phyloP scores from a whole-genome alignment of 1,140 invertebrate genomes.

The Antheraea mylitta region DNA sequence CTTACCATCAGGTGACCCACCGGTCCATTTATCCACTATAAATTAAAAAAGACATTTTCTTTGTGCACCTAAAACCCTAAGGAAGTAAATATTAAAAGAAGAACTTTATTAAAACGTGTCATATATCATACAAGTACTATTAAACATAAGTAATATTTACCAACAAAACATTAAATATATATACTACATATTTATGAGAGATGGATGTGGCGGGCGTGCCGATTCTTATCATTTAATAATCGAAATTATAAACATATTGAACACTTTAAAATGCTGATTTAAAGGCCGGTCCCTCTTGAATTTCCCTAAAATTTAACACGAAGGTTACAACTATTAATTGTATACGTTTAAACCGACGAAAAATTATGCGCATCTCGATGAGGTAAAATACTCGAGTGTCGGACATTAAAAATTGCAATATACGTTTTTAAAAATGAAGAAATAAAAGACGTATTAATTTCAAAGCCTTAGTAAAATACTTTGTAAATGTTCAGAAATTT shows the following conservation, averaged over 20 bases:
- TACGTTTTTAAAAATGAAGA: background rate
- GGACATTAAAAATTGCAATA: background rate
- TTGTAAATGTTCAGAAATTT: too few relatives aligned
- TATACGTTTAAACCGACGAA: background rate
- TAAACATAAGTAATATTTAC: background rate
- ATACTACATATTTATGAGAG: background rate
- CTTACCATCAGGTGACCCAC: too few relatives aligned
- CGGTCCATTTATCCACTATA: too few relatives aligned
- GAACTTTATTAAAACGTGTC: too few relatives aligned
- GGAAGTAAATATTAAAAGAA: too few relatives aligned
- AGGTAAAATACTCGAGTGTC: background rate
- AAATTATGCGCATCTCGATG: background rate
- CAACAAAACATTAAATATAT: background rate
- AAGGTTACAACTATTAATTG: background rate
- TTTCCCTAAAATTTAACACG: background rate
- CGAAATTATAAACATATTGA: background rate
- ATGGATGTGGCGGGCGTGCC: background rate
- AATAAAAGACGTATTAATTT: background rate
- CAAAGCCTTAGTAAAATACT: too few relatives aligned
- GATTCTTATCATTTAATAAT: slow-evolving; percentile 3
- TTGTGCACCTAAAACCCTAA: too few relatives aligned
- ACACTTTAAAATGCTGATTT: background rate
- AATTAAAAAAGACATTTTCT: too few relatives aligned
- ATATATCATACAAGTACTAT: background rate
- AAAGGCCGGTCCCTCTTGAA: background rate